Percentiles rank a stretch among this genome's conserved stretches.
These are phyloP conservation scores for Eublepharis macularius DNA, from an alignment of 2,113 vertebrate species.

Conservation along the genomic window DNA sequence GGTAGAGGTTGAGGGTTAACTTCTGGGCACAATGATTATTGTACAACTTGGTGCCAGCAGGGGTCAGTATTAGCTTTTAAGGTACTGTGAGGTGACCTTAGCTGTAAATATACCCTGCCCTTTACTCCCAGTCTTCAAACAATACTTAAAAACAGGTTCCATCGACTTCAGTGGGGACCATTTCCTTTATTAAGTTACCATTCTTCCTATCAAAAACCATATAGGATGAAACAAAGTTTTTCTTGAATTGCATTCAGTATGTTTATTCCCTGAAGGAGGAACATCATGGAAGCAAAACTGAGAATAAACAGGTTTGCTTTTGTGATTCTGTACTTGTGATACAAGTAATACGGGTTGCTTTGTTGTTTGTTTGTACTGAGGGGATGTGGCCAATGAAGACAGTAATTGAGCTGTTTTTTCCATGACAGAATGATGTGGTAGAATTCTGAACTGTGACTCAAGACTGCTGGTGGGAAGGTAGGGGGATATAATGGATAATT, in stretches of 20 bases:
- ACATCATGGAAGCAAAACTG: background rate
- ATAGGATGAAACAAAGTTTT: no score
- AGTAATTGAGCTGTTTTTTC: background rate
- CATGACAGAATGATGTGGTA: background rate
- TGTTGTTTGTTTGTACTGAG: background rate
- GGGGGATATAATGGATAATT: background rate
- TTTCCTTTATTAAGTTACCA: background rate
- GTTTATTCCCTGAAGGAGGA: background rate
- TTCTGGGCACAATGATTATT: accelerated
- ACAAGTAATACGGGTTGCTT: background rate
- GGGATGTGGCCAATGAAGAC: background rate
- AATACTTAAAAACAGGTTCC: background rate
- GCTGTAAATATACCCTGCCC: background rate
- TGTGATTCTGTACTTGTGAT: background rate
- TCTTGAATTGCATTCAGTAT: background rate
- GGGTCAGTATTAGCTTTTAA: slow-evolving; percentile 45
- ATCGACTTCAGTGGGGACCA: background rate
- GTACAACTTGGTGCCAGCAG: background rate
- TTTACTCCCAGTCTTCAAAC: background rate
- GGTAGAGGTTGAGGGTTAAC: background rate
- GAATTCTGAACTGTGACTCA: background rate
- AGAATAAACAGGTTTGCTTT: background rate
- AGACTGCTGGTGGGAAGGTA: background rate
- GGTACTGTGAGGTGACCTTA: background rate
- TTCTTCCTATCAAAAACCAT: background rate